Base-by-base conservation (phyloP, 2,113 vertebrate species). In the Puntigrus tetrazona region DNA sequence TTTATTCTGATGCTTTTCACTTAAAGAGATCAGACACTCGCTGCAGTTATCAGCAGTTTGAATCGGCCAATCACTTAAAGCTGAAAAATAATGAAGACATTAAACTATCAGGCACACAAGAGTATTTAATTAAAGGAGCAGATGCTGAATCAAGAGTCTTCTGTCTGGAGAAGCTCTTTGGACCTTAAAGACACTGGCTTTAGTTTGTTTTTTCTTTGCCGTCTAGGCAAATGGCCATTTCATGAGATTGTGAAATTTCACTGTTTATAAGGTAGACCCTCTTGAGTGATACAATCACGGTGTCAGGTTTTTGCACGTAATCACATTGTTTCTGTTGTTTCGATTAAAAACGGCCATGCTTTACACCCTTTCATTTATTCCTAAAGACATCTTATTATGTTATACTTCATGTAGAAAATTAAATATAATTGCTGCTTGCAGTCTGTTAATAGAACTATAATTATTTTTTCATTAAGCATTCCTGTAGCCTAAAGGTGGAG, bases 41-140 rank as follows among this genome's bases (percentile, higher is more conserved):
- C 88, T 93, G 93, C 92, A 89, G 91, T 86, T 90, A 93, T 95
- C 94, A 95, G 94, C 94, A 94, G 87, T 95, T 94, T 94, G 87
- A 90, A 93, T 92, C 34, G 59, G 87, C 91, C 93, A 94, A 94
- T 95, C 92, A 94, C 93, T 95, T 95, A 94, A 94, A 94, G 90
- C 88, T 5, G 59, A 87, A 90, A 77, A 91, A 93, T 93, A 93
- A 94, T 91, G 91, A 94, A 92, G 89, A 38, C 91, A 92, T 94
- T 92, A 93, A 86, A 94, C 90, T 92, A 92, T 93, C 86, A 89
- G 89, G 88, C 90, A 86, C 85, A 85, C 87, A 76, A 85, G 86
- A 86, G 88, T 91, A 89, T 93, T 94, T 93, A 92, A 94, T 95
- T 94, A 94, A 90, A 89, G 31, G 25, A 55, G n/a, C 57, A 93